Evolutionary conservation across 2,113 vertebrate species (phyloP).

Genomic region (Tauraco erythrolophus): DNA sequence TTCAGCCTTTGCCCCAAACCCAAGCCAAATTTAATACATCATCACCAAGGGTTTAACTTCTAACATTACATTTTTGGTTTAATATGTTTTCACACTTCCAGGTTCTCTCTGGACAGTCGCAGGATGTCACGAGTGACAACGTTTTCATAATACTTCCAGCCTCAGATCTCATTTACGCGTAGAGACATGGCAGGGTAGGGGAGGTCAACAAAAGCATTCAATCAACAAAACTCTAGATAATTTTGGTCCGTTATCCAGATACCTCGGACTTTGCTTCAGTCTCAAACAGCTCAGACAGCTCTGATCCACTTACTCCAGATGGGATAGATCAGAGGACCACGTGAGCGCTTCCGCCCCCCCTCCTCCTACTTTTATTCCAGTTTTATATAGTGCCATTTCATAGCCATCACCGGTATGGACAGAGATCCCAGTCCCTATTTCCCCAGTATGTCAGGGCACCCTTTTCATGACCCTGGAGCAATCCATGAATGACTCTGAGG

Average conservation of each 20-base stretch:
- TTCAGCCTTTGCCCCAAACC: conserved; percentile 17
- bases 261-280: not conserved
- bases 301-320: not conserved
- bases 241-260: not conserved
- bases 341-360: not conserved
- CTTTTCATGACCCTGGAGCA: not conserved
- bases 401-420: not conserved
- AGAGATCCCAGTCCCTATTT: not conserved
- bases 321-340: not conserved
- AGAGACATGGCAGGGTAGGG: not conserved
- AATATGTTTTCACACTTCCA: not conserved
- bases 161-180: not conserved
- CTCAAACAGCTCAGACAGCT: not conserved
- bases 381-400: not conserved
- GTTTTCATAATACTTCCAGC: not conserved
- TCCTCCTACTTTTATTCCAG: not conserved
- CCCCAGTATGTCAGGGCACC: not conserved
- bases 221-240: not conserved
- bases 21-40: not conserved
- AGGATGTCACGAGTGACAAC: not conserved
- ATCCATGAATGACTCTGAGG: not conserved
- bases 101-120: not conserved
- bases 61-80: not conserved
- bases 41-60: not conserved
- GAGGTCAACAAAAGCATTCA: not conserved